Conservation (phyloP, 2,888 invertebrate genomes). For the Xylophagus ater region DNA sequence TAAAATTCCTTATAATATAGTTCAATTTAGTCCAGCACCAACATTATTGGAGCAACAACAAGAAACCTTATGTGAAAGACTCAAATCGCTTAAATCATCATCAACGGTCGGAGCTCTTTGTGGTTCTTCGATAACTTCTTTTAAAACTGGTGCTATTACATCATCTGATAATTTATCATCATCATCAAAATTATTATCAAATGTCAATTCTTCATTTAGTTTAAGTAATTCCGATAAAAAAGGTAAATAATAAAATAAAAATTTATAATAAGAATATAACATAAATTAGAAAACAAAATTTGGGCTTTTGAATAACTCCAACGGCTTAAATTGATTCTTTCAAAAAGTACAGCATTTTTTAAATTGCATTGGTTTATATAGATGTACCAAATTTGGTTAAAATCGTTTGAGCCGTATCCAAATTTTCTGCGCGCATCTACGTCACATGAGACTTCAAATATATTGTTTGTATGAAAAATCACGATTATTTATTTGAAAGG, state of each 20-base stretch:
- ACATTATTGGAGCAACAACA: constrained; percentile 76
- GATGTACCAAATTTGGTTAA: too few relatives aligned
- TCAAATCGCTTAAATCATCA: constrained; percentile 35
- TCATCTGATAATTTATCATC: not conserved
- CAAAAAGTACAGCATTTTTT: too few relatives aligned
- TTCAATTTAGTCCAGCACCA: constrained; percentile 72
- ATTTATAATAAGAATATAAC: not conserved
- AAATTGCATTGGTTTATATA: too few relatives aligned
- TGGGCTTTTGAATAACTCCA: too few relatives aligned
- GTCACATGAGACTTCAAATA: too few relatives aligned
- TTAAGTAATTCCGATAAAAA: constrained; percentile 9
- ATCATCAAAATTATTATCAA: not conserved
- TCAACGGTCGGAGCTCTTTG: not conserved
- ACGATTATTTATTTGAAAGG: too few relatives aligned
- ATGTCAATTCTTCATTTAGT: constrained; percentile 9
- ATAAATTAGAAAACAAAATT: too few relatives aligned
- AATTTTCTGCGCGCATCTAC: too few relatives aligned
- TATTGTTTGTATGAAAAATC: too few relatives aligned
- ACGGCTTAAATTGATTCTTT: too few relatives aligned
- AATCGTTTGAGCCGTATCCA: too few relatives aligned
- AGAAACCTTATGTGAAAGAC: constrained; percentile 75
- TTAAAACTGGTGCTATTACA: not conserved
- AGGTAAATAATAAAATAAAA: constrained; percentile 9
- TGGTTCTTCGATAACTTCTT: constrained; percentile 4
- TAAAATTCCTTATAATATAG: constrained; percentile 26